Evolutionary conservation across 2,113 vertebrate genomes (phyloP).

Genomic region (Nibea coibor): DNA sequence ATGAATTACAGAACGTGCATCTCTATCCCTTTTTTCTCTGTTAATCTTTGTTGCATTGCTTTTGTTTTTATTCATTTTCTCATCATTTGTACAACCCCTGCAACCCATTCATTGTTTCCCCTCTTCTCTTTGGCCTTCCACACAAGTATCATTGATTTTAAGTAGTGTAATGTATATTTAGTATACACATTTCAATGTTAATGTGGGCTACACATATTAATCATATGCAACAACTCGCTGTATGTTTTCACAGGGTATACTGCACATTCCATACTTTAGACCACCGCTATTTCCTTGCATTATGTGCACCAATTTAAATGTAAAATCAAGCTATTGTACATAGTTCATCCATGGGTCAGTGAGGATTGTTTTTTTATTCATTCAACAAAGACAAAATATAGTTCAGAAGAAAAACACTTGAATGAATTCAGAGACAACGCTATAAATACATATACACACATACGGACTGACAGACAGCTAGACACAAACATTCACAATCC

Average conservation of each 20-base stretch:
- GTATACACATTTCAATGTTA: conserved; percentile 4
- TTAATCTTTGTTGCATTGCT: not conserved
- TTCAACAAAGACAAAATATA: not conserved
- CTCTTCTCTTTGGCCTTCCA: not conserved
- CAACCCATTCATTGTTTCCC: not conserved
- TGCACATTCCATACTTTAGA: not conserved
- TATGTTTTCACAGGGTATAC: conserved; percentile 5
- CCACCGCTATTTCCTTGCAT: not conserved
- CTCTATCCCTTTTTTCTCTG: not conserved
- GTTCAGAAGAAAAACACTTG: not conserved
- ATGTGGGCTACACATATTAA: conserved; percentile 3
- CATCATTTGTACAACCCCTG: not conserved
- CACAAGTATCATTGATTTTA: not conserved
- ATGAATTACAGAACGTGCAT: not conserved
- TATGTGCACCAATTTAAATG: not conserved
- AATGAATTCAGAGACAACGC: not conserved
- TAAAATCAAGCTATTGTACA: not conserved
- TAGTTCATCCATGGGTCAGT: not conserved
- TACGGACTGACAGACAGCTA: not conserved
- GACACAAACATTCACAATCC: conserved; percentile 27
- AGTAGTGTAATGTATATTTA: not conserved
- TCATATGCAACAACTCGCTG: not conserved
- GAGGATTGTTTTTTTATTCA: not conserved
- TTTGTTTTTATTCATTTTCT: conserved; percentile 9
- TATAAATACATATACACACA: not conserved